Conservation (phyloP, 2,888 invertebrate genomes). For the Agriopis leucophaearia region DNA sequence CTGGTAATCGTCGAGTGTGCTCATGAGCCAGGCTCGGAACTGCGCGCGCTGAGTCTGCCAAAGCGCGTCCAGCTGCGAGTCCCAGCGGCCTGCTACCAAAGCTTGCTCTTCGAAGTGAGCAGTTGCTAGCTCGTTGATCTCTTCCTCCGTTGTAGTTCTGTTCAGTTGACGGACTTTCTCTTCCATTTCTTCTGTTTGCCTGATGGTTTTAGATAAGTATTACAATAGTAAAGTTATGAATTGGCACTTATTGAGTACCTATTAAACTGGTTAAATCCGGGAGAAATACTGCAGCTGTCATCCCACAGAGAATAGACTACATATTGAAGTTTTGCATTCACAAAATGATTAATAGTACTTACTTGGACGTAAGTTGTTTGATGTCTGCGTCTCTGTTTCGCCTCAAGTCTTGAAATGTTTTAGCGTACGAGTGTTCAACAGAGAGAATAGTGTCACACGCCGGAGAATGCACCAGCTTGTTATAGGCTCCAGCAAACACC, state of each 20-base stretch:
- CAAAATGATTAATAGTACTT: conserved; percentile 22
- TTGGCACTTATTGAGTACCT: not conserved
- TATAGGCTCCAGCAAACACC: conserved; percentile 94
- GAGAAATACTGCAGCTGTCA: too few relatives aligned
- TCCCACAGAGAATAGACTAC: too few relatives aligned
- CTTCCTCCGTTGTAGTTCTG: conserved; percentile 91
- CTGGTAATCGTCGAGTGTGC: conserved; percentile 86
- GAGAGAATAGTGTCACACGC: conserved; percentile 95
- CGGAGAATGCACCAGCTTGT: conserved; percentile 93
- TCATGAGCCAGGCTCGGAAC: conserved; percentile 96
- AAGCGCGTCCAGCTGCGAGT: conserved; percentile 93
- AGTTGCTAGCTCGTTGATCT: conserved; percentile 94
- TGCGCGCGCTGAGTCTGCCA: conserved; percentile 94
- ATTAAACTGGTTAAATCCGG: too few relatives aligned
- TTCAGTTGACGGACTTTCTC: conserved; percentile 93
- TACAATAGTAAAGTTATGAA: not conserved
- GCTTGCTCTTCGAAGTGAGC: conserved; percentile 94
- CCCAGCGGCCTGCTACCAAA: conserved; percentile 94
- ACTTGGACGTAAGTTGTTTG: conserved; percentile 89
- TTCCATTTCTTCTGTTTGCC: conserved; percentile 96
- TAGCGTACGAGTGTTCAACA: conserved; percentile 95
- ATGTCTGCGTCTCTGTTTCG: conserved; percentile 91
- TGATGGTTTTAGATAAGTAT: conserved; percentile 51
- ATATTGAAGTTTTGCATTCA: not conserved
- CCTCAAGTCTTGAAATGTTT: conserved; percentile 91